Evolutionary conservation across 2,797 vertebrate species (phyloP).

Genomic region (Loriculus beryllinus): DNA sequence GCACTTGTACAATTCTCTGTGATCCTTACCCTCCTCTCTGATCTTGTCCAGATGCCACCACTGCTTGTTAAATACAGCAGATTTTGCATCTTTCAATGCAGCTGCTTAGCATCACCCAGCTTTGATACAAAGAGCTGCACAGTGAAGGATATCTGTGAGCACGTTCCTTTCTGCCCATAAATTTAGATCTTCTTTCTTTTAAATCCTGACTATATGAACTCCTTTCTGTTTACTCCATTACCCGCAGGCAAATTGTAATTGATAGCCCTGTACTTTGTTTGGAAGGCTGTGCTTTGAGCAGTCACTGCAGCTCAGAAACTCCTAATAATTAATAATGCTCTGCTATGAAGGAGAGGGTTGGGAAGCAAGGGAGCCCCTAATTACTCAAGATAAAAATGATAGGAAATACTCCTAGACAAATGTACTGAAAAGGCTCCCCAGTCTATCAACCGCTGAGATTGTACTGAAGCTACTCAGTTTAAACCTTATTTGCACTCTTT

Average conservation of each 20-base stretch:
- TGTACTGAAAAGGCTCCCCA: constrained; percentile 18
- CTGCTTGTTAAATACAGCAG: constrained; percentile 15
- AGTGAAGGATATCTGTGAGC: background rate
- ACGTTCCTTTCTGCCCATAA: background rate
- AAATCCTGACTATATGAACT: constrained; percentile 40
- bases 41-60: constrained; percentile 57
- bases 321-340: background rate
- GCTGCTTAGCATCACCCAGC: background rate
- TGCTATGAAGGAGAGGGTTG: constrained; percentile 12
- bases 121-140: background rate
- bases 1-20: background rate
- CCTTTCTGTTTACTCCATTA: constrained; percentile 60
- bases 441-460: constrained; percentile 11
- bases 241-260: constrained; percentile 67
- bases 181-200: background rate
- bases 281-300: constrained; percentile 44
- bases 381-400: constrained; percentile 64
- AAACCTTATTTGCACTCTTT: constrained; percentile 35
- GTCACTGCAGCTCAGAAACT: constrained; percentile 30
- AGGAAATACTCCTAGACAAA: constrained; percentile 35
- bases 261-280: constrained; percentile 34
- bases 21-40: constrained; percentile 25
- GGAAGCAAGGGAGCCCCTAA: constrained; percentile 37
- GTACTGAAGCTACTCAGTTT: background rate
- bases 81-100: background rate